Base-by-base conservation (phyloP, 1,140 invertebrate genomes). In the Drosophila varians region DNA sequence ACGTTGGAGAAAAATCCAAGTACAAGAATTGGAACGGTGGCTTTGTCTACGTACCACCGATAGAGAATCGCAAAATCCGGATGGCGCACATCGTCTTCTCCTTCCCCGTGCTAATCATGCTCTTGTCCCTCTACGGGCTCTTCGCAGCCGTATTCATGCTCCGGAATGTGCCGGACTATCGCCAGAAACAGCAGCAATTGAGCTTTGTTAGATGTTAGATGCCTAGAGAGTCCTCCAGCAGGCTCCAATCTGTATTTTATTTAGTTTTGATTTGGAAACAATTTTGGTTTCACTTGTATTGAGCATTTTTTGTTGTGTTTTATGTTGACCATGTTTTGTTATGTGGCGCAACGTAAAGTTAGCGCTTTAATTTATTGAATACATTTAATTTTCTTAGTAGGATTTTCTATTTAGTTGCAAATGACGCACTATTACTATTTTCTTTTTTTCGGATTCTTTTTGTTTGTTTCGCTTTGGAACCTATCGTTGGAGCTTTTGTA, bases 331-430 rank as follows among this genome's bases (percentile, higher is more conserved):
- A 74, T 47, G 49, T 54, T 47, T 79, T 54, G 72, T 79, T 65
- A 87, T n/a, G n/a, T n/a, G n/a, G n/a, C n/a, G n/a, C n/a, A n/a
- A n/a, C n/a, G n/a, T n/a, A n/a, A n/a, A n/a, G n/a, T n/a, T n/a
- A n/a, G n/a, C n/a, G n/a, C n/a, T n/a, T n/a, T n/a, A n/a, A n/a
- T 80, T 86, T 87, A 87, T 86, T 84, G 78, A 87, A 84, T 84
- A 86, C 77, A 86, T 69, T 84, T 80, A 84, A 60, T 80, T 54
- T 74, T 57, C 54, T 87, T 80, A 74, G 74, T 87, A 87, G 84
- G 78, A 76, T 70, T 66, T 87, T 87, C 76, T 87, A 86, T 84
- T 84, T 84, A 86, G 76, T 79, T 79, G 80, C 72, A 86, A 86
- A 71, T 77, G 69, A 73, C 69, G 70, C 69, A 73, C 69, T 51